Base-by-base conservation (phyloP, 2,888 invertebrate genomes). In the Agriotes lineatus region DNA sequence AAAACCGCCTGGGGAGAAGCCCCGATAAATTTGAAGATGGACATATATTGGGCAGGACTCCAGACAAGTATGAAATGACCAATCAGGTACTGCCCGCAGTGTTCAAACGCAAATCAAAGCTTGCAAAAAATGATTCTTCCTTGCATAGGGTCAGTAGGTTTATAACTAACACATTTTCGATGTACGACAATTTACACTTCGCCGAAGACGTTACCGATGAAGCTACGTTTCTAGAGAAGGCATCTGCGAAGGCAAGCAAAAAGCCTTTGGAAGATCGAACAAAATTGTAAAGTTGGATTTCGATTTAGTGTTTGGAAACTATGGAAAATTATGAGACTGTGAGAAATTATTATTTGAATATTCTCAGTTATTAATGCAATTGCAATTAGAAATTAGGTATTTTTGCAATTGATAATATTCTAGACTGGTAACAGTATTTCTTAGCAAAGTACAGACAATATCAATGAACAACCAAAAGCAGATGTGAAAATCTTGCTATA, bases 41-140 rank as follows among this genome's bases (percentile, higher is more conserved):
- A 5, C 20, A 3, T 6, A 25, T 16, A 19, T 14, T 57, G n/a
- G 58, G 52, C 12, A 35, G 58, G 14, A 63, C 39, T n/a, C 42
- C 52, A 30, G 52, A 52, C 4, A 35, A 22, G 22, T 14, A 4
- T 10, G 56, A 56, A 22, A 35, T 37, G 7, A 10, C 20, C 2
- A 30, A 33, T 39, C 57, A 59, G 2, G 54, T 54, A 1, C 18
- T 60, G 10, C 57, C 61, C 2, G 35, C 42, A n/a, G n/a, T n/a
- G 14, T 58, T 58, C 1, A 63, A 68, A 30, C 20, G 69, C n/a
- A 59, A 44, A 30, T 59, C 58, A 9, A 45, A 20, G 18, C 22
- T 61, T 25, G 10, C 42, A 14, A 69, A 69, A 61, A 69, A 65
- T 22, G 66, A 69, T 1, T 69, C 69, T 4, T 69, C 69, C 1